Conservation (phyloP, 2,113 vertebrate genomes). For the Dasyornis broadbenti region DNA sequence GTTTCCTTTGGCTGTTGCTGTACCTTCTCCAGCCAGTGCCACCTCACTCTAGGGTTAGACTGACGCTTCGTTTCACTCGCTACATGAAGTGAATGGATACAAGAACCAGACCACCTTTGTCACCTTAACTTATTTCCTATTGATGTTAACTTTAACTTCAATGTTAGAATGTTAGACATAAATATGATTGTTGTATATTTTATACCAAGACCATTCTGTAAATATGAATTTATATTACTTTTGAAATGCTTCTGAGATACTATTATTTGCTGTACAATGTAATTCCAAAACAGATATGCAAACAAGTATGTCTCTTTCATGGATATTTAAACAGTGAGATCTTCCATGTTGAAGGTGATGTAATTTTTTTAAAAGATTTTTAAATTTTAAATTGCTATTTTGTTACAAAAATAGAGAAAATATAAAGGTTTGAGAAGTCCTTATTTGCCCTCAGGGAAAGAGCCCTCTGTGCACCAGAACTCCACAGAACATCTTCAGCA, state of each 20-base stretch:
- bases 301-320: conserved; percentile 77
- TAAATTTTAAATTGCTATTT: conserved; percentile 83
- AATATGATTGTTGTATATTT: conserved; percentile 78
- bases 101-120: conserved; percentile 71
- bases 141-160: conserved; percentile 71
- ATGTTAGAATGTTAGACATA: conserved; percentile 73
- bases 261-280: conserved; percentile 76
- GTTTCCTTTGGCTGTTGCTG: conserved; percentile 72
- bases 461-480: conserved; percentile 81
- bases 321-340: conserved; percentile 81
- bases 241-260: conserved; percentile 79
- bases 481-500: conserved; percentile 80
- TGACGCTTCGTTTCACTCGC: conserved; percentile 68
- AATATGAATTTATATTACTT: conserved; percentile 76
- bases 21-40: conserved; percentile 69
- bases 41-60: conserved; percentile 60
- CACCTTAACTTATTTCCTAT: conserved; percentile 78
- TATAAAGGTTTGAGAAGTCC: conserved; percentile 78
- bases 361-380: conserved; percentile 80
- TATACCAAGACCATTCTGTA: conserved; percentile 78
- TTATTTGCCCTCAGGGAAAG: conserved; percentile 87
- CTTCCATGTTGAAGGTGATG: conserved; percentile 82
- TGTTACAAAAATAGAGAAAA: conserved; percentile 82
- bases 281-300: conserved; percentile 79
- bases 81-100: conserved; percentile 65